Conservation (phyloP, 2,888 invertebrate genomes). For the Standfussiana lucernea region DNA sequence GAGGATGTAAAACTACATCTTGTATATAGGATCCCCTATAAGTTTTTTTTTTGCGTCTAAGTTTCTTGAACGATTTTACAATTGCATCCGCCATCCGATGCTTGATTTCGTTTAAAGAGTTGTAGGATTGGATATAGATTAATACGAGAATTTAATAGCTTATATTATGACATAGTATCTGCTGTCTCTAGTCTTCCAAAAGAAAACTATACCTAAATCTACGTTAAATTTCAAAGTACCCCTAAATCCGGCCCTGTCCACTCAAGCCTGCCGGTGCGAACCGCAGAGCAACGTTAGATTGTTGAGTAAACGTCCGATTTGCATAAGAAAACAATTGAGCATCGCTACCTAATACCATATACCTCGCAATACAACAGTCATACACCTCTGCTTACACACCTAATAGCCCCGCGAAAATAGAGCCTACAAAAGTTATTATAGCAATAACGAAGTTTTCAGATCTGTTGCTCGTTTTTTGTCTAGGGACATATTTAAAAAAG, state of each 20-base stretch:
- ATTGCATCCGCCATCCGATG: background rate
- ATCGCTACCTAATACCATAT: slow-evolving; percentile 54
- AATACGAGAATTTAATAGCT: background rate
- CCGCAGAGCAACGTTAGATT: slow-evolving; percentile 67
- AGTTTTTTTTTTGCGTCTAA: background rate
- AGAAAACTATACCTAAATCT: background rate
- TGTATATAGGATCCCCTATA: background rate
- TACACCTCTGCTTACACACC: slow-evolving; percentile 50
- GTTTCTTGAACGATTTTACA: background rate
- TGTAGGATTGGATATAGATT: background rate
- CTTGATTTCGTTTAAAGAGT: background rate
- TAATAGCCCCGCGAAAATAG: slow-evolving; percentile 49
- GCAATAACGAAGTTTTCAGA: slow-evolving; percentile 54
- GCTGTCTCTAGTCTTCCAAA: background rate
- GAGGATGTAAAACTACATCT: too few relatives aligned
- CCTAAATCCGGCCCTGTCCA: slow-evolving; percentile 42
- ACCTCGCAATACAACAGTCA: slow-evolving; percentile 25
- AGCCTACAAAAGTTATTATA: slow-evolving; percentile 57
- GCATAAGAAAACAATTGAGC: slow-evolving; percentile 82
- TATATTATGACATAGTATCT: background rate
- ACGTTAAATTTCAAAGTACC: background rate
- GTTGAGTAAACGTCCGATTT: slow-evolving; percentile 77
- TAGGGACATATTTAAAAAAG: slow-evolving; percentile 52
- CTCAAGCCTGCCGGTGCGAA: slow-evolving; percentile 61
- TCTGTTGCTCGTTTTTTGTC: slow-evolving; percentile 58